Evolutionary conservation across 2,888 invertebrate genomes (phyloP).

Genomic region (Lithophane socia): DNA sequence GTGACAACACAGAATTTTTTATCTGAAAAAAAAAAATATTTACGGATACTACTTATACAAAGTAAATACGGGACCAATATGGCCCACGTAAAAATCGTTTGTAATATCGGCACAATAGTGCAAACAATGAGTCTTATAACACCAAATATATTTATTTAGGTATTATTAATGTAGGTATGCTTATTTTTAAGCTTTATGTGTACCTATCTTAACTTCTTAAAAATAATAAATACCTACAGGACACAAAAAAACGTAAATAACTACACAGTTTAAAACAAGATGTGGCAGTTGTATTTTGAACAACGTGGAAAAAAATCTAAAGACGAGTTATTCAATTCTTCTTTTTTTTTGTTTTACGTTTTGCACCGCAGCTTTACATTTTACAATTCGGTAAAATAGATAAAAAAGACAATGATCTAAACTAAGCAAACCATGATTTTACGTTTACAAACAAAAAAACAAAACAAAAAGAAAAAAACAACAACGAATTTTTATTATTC

Average conservation of each 20-base stretch:
- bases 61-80: slow-evolving; percentile 21
- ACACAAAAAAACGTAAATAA: neutral
- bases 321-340: neutral
- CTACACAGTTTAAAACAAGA: neutral
- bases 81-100: neutral
- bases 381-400: neutral
- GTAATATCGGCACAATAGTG: slow-evolving; percentile 46
- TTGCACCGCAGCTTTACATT: neutral
- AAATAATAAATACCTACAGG: neutral
- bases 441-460: neutral
- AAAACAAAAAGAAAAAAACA: too few relatives aligned
- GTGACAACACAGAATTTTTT: neutral
- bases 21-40: neutral
- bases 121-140: slow-evolving; percentile 2
- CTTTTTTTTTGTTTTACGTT: neutral
- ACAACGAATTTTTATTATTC: too few relatives aligned
- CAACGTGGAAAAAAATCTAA: neutral
- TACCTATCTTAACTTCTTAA: neutral
- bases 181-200: slow-evolving; percentile 2
- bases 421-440: neutral
- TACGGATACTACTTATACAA: neutral
- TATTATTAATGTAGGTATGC: neutral
- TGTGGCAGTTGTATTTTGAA: neutral
- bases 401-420: neutral
- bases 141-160: neutral